phyloP scores from a whole-genome alignment of 2,888 invertebrate genomes.

The Acronicta alni region DNA sequence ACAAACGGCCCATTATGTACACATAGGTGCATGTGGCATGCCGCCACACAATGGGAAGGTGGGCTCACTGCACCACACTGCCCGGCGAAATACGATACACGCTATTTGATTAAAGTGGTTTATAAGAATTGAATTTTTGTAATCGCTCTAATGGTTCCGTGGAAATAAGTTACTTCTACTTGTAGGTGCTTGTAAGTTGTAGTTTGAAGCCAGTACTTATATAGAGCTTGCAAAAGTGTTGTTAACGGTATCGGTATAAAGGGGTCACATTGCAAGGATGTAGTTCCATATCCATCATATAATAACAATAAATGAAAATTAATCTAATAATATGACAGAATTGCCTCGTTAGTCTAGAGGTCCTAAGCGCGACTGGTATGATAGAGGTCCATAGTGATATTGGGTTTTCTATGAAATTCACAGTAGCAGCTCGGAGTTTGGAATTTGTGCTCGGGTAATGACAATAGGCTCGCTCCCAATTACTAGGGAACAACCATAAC shows the following conservation, averaged over 20 bases:
- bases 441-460: too few relatives aligned
- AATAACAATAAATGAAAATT: too few relatives aligned
- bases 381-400: too few relatives aligned
- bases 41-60: slow-evolving; percentile 61
- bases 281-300: too few relatives aligned
- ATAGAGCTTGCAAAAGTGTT: slow-evolving; percentile 27
- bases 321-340: too few relatives aligned
- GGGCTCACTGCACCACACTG: slow-evolving; percentile 42
- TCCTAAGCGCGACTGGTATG: too few relatives aligned
- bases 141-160: slow-evolving; percentile 35
- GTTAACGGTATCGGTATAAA: slow-evolving; percentile 6
- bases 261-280: too few relatives aligned
- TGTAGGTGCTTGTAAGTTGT: background rate
- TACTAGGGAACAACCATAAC: too few relatives aligned
- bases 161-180: slow-evolving; percentile 23
- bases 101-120: slow-evolving; percentile 54
- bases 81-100: slow-evolving; percentile 48
- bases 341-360: too few relatives aligned
- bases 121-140: slow-evolving; percentile 43
- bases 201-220: slow-evolving; percentile 17
- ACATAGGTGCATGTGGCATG: slow-evolving; percentile 53
- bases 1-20: slow-evolving; percentile 57
- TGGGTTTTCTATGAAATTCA: too few relatives aligned
- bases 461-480: too few relatives aligned
- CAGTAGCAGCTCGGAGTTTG: too few relatives aligned